These are phyloP conservation scores for Perognathus longimembris DNA, from an alignment of 2,113 vertebrate species.

Conservation along the genomic window DNA sequence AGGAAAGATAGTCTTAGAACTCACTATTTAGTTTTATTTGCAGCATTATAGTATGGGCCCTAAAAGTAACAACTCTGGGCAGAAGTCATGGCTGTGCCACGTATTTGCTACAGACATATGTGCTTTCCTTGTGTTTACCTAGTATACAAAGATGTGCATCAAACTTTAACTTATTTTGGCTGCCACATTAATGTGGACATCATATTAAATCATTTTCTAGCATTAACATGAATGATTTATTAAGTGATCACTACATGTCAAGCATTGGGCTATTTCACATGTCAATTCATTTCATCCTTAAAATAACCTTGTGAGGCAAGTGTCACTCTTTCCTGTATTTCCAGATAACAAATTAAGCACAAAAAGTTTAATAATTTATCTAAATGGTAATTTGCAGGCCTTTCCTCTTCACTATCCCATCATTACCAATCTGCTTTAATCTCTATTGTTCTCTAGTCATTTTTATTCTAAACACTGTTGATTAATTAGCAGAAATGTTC, in stretches of 20 bases:
- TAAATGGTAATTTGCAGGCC: background rate
- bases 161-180: conserved; percentile 27
- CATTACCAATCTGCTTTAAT: background rate
- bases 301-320: background rate
- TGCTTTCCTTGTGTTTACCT: conserved; percentile 51
- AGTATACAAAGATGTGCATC: background rate
- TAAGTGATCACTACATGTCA: background rate
- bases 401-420: background rate
- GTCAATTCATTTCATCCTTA: background rate
- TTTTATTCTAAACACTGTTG: background rate
- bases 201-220: background rate
- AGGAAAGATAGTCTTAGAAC: conserved; percentile 40
- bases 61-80: background rate
- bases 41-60: background rate
- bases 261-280: background rate
- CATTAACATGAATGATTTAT: background rate
- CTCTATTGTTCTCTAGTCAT: background rate
- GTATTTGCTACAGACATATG: background rate
- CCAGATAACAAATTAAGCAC: conserved; percentile 33
- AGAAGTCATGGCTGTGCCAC: background rate
- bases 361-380: conserved; percentile 1
- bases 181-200: background rate
- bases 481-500: conserved; percentile 9
- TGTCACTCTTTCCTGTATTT: conserved; percentile 7
- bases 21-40: background rate